These are phyloP conservation scores for Delia radicum DNA, from an alignment of 1,140 invertebrate species.

Conservation along the genomic window DNA sequence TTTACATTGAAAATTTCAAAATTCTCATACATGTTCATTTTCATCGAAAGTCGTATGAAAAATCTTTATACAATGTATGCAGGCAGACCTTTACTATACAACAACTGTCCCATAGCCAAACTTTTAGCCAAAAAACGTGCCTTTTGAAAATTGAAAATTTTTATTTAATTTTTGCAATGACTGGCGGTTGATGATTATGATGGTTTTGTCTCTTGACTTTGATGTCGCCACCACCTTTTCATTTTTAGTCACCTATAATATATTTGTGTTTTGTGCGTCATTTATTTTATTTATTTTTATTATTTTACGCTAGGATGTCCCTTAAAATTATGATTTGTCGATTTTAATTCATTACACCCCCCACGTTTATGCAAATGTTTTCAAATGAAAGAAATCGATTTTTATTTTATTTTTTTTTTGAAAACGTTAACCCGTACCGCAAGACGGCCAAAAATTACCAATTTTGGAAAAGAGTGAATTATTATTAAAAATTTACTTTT, in stretches of 20 bases:
- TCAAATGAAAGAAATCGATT: too few relatives aligned
- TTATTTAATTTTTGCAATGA: not conserved
- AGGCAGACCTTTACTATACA: not conserved
- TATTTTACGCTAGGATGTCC: not conserved
- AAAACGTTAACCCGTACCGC: too few relatives aligned
- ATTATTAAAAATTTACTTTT: too few relatives aligned
- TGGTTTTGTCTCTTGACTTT: constrained; percentile 6
- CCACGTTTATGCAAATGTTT: too few relatives aligned
- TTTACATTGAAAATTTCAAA: not conserved
- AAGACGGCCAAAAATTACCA: too few relatives aligned
- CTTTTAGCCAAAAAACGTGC: constrained; percentile 8
- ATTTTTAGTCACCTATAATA: not conserved
- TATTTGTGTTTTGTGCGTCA: constrained; percentile 5
- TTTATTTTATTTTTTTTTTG: too few relatives aligned
- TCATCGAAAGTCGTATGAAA: not conserved
- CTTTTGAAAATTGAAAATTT: not conserved
- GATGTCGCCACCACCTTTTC: not conserved
- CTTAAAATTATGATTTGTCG: too few relatives aligned
- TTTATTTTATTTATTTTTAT: not conserved
- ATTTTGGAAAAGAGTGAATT: too few relatives aligned
- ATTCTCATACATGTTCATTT: not conserved
- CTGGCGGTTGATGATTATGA: not conserved
- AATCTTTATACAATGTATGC: not conserved
- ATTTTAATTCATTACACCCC: too few relatives aligned
- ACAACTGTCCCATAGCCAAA: too few relatives aligned